Percentiles rank a stretch among this genome's conserved stretches.
Conservation (phyloP, 2,113 vertebrate genomes). For the Cepphus grylle region DNA sequence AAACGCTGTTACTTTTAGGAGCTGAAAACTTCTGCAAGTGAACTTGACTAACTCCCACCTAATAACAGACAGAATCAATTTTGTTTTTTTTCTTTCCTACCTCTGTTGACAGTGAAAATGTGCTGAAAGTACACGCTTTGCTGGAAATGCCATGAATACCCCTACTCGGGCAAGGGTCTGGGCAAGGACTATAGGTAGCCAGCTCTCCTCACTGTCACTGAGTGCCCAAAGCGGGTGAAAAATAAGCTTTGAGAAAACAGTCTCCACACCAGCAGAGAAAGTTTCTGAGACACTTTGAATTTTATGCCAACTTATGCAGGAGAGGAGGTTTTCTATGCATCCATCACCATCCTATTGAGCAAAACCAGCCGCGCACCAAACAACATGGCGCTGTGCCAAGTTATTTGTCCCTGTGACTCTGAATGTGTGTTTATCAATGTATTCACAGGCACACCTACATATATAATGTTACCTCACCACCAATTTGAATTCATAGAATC, state of each 20-base stretch:
- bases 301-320: neutral
- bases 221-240: neutral
- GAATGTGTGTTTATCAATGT: accelerated
- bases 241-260: neutral
- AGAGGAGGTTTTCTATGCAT: neutral
- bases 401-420: neutral
- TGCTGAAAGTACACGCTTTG: neutral
- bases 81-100: neutral
- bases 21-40: neutral
- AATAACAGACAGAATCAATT: neutral
- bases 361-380: neutral
- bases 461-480: neutral
- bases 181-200: neutral
- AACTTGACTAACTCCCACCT: neutral
- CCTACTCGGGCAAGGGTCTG: neutral
- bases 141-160: neutral
- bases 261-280: neutral
- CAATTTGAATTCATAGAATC: neutral
- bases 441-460: neutral
- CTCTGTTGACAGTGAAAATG: neutral
- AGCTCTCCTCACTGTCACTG: neutral
- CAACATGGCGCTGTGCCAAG: too few species aligned
- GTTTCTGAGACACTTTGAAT: neutral
- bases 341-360: neutral
- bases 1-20: neutral